Evolutionary conservation across 2,113 vertebrate genomes (phyloP).

Genomic region (Pteropus alecto): DNA sequence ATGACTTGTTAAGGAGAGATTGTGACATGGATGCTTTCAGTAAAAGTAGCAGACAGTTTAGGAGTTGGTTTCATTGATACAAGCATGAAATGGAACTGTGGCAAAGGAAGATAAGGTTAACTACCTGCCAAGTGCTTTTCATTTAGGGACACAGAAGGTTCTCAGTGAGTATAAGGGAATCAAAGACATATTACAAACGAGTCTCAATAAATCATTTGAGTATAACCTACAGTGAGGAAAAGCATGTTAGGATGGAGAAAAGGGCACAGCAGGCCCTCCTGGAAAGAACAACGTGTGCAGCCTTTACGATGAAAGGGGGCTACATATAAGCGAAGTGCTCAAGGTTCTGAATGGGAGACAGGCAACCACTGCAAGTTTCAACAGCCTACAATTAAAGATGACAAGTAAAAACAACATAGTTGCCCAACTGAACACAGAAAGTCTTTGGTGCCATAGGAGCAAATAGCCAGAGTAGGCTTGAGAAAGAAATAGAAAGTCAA

Average conservation of each 20-base stretch:
- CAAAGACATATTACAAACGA: conserved; percentile 46
- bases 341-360: neutral
- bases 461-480: neutral
- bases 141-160: conserved; percentile 39
- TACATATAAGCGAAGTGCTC: neutral
- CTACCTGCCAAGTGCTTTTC: conserved; percentile 55
- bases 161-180: conserved; percentile 18
- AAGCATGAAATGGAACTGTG: conserved; percentile 20
- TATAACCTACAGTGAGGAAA: neutral
- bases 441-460: neutral
- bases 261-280: neutral
- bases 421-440: neutral
- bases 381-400: neutral
- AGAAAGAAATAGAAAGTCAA: neutral
- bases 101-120: conserved; percentile 59
- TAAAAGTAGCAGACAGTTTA: conserved; percentile 10
- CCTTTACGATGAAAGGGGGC: conserved; percentile 5
- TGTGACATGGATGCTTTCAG: conserved; percentile 26
- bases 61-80: conserved; percentile 39
- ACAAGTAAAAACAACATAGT: neutral
- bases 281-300: neutral
- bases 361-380: neutral
- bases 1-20: conserved; percentile 27
- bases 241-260: conserved; percentile 2
- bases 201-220: conserved; percentile 47